Evolutionary conservation across 2,888 invertebrate species (phyloP), one percentile per base, ranked within the genome.

Genomic region (Adela reaumurella): DNA sequence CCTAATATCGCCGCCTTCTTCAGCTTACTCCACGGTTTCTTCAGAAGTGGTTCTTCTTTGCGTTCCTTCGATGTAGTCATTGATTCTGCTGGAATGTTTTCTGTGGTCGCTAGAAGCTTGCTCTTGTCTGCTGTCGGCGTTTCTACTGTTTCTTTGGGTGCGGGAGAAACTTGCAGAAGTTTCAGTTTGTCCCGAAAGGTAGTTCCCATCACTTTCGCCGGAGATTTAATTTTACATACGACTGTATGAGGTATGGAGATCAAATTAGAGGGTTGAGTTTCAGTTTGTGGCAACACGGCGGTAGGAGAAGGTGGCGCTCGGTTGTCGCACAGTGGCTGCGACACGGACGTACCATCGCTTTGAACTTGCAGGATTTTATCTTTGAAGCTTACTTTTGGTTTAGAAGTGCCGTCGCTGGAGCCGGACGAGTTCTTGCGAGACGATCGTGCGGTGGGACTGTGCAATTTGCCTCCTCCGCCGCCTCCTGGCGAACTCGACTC

Each of bases 1-100:
- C 83, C 78, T 57, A 83, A 69, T 55, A 85, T 84, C 35, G 84
- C 77, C 14, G 91, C 91, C 63, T 89, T 85, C 64, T 90, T 91
- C 43, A 92, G 71, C 72, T 89, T 89, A 14, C 83, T 83, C 91
- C 91, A 92, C 1, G 88, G 86, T 57, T 84, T 86, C 60, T 83
- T 86, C 45, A 59, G 67, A 57, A 68, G 80, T 11, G 64, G 56
- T 45, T 74, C 73, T 47, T 54, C 57, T 58, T 61, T 50, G 29
- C 52, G 53, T 46, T 72, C 73, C 58, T 66, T 68, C 20, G 20
- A 56, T 57, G 71, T 50, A 3, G 48, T 74, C 20, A 60, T 57
- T 24, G 59, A 52, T 56, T 63, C 67, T 46, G 71, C 52, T 47
- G 68, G 64, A 49, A 57, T 60, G 56, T 69, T 67, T 70, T 72